Evolutionary conservation across 2,888 invertebrate species (phyloP).

Genomic region (Panzeria rudis): DNA sequence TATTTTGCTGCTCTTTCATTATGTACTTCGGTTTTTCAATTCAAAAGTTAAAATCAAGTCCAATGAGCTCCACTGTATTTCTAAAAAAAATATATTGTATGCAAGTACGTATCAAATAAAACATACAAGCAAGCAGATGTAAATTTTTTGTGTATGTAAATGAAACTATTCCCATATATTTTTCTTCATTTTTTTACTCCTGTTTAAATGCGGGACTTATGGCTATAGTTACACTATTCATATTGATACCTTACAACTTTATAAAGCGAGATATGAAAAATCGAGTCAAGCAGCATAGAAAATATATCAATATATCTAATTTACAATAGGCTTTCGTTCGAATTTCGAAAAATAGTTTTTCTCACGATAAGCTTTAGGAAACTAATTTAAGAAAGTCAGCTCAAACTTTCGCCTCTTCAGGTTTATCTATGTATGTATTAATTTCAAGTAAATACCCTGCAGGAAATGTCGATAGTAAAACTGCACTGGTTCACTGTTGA

Average conservation of each 20-base stretch:
- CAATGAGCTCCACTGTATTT: neutral
- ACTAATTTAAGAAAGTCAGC: neutral
- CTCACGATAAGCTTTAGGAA: too few species aligned
- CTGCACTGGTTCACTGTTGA: too few species aligned
- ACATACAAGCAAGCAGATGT: neutral
- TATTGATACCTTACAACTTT: neutral
- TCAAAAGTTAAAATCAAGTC: too few species aligned
- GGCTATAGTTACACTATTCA: neutral
- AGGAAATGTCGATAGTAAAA: too few species aligned
- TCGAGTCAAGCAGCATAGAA: neutral
- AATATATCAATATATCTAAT: neutral
- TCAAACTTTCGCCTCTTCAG: neutral
- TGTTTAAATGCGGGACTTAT: constrained; percentile 11
- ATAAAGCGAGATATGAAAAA: neutral
- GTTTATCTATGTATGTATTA: neutral
- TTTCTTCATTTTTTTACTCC: constrained; percentile 9
- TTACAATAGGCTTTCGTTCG: neutral
- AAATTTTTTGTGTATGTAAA: constrained; percentile 34
- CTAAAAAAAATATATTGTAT: constrained; percentile 10
- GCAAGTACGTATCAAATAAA: constrained; percentile 23
- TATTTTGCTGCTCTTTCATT: too few species aligned
- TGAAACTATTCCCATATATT: constrained; percentile 32
- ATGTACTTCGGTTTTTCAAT: too few species aligned
- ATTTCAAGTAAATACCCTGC: too few species aligned
- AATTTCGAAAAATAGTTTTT: too few species aligned